Base-by-base conservation (phyloP, 2,888 invertebrate genomes). In the Caenorhabditis doughertyi region DNA sequence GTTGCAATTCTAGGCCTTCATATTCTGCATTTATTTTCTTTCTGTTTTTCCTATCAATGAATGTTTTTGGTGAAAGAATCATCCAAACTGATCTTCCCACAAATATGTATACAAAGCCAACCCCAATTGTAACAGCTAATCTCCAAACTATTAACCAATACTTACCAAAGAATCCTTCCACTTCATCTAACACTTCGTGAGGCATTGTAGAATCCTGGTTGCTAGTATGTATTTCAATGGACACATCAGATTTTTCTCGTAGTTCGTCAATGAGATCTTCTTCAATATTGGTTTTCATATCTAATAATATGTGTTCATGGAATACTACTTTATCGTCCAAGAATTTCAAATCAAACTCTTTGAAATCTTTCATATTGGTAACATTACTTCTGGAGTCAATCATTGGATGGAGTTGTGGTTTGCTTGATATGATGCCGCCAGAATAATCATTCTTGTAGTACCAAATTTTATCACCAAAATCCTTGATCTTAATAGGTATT, bases 171-270 rank as follows among this genome's bases (percentile, higher is more conserved):
- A 60, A 42, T 25, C 42, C 39, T 60, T 23, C 23, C 0, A 76
- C 76, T 23, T 84, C 83, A 72, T 65, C 76, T 60, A 84, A 74
- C 65, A 85, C 85, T 74, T 85, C 85, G 74, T 85, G 85, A 67
- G 85, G 85, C 53, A 85, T 73, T 67, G 72, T 83, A 27, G 77
- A 70, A 74, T 81, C 76, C 79, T 85, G 85, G 56, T 64, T 80
- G 80, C 64, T 85, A 64, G 79, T 42, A 49, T 85, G 74, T 49
- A 85, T 9, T 32, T 74, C 49, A 55, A 85, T 77, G 25, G 39
- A 53, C n/a, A 64, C 44, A 76, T 85, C 79, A 64, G 85, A 58
- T 68, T 85, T 85, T 81, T 85, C 70, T 47, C 70, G 35, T 81
- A 83, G 83, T 53, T 83, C 83, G 47, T 80, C 67, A 35, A 83